A percentile compares a stretch with the other conserved stretches of the same genome.
These are phyloP conservation scores for Chironomus riparius DNA, from an alignment of 2,888 invertebrate species.

Conservation along the genomic window DNA sequence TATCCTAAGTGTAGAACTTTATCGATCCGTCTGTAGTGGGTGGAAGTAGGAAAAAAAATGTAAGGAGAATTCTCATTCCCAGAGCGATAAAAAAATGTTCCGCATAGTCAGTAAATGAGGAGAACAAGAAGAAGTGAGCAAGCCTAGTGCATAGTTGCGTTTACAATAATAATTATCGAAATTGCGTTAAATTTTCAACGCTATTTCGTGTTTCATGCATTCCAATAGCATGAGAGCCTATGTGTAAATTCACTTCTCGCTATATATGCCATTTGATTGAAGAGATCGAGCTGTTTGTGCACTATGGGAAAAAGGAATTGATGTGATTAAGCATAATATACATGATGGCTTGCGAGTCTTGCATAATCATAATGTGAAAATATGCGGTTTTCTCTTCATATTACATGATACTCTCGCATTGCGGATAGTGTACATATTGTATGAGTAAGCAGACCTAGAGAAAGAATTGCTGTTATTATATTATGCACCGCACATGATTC, in stretches of 20 bases:
- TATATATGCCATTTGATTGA: background rate
- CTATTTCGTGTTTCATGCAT: background rate
- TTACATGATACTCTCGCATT: background rate
- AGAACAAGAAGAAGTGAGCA: background rate
- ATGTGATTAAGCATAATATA: conserved; percentile 15
- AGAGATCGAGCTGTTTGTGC: background rate
- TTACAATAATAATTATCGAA: conserved; percentile 19
- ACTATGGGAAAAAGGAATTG: background rate
- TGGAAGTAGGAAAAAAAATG: background rate
- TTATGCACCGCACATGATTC: background rate
- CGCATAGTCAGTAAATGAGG: background rate
- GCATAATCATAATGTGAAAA: conserved; percentile 25
- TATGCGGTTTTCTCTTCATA: background rate
- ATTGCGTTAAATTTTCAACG: conserved; percentile 16
- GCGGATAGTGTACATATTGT: background rate
- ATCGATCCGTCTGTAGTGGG: conserved; percentile 24
- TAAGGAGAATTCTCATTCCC: background rate
- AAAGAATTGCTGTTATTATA: background rate
- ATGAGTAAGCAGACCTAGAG: background rate
- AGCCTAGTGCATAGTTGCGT: conserved; percentile 7
- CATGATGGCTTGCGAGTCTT: background rate
- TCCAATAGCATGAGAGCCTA: background rate
- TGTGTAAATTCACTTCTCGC: background rate
- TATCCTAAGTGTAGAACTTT: conserved; percentile 16
- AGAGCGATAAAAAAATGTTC: background rate